Percentiles rank a stretch among this genome's conserved stretches.
Evolutionary conservation across 2,888 invertebrate genomes (phyloP).

Genomic region (Globia sparganii): DNA sequence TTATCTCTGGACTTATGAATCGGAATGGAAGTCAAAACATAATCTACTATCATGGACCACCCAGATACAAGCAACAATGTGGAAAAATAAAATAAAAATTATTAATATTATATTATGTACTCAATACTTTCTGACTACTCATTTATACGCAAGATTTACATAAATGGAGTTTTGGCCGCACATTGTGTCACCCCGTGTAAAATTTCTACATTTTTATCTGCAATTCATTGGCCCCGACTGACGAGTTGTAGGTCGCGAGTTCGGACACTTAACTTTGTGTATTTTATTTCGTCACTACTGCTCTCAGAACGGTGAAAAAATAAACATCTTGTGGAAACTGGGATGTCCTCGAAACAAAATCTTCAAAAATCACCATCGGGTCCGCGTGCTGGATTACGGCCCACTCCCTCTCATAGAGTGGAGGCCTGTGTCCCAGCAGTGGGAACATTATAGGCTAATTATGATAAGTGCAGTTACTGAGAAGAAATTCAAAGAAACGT

Average conservation of each 20-base stretch:
- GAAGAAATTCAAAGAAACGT: not conserved
- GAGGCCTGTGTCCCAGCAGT: not conserved
- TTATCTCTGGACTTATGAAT: slow-evolving; percentile 21
- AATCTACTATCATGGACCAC: not conserved
- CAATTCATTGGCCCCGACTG: too few species aligned
- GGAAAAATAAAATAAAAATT: not conserved
- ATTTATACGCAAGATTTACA: not conserved
- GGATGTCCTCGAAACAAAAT: too few species aligned
- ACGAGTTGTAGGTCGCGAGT: too few species aligned
- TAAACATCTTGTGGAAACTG: too few species aligned
- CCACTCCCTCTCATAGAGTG: not conserved
- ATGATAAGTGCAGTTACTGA: not conserved
- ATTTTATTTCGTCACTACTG: too few species aligned
- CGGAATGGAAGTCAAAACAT: slow-evolving; percentile 6
- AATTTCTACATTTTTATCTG: not conserved
- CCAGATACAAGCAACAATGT: not conserved
- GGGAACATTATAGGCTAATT: not conserved
- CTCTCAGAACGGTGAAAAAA: too few species aligned
- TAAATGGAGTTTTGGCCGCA: not conserved
- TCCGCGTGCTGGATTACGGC: not conserved
- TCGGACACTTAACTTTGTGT: too few species aligned
- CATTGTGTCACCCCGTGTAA: not conserved
- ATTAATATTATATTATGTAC: not conserved
- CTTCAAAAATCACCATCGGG: not conserved
- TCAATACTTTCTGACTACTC: not conserved